Conservation (phyloP, 2,113 vertebrate genomes). For the Haemorhous mexicanus region DNA sequence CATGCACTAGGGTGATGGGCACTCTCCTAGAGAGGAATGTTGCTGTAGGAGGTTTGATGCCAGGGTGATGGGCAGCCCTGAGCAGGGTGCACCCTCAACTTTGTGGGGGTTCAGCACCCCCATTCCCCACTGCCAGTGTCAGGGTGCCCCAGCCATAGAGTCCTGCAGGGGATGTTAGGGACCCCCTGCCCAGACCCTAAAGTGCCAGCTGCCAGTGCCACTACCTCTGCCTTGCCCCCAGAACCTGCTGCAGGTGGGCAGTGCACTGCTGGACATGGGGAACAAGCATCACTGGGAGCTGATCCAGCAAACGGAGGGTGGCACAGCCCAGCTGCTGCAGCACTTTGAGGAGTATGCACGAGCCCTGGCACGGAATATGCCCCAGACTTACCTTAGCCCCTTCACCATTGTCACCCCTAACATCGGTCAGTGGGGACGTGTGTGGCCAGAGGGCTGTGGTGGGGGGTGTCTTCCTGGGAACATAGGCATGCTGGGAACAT, state of each 20-base stretch:
- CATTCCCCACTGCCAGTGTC: fast-evolving
- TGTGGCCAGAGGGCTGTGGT: not conserved
- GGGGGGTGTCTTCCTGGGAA: not conserved
- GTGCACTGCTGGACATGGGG: constrained; percentile 81
- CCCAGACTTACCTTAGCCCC: constrained; percentile 94
- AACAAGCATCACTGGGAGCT: constrained; percentile 90
- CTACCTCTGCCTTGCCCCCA: not conserved
- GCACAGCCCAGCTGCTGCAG: constrained; percentile 84
- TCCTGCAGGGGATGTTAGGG: not conserved
- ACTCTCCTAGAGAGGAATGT: not conserved
- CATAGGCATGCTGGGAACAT: no score
- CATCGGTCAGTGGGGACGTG: constrained; percentile 78
- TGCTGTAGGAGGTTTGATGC: not conserved
- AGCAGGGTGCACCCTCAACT: not conserved
- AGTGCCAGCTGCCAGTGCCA: not conserved
- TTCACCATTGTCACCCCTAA: constrained; percentile 95
- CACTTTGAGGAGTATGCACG: constrained; percentile 90
- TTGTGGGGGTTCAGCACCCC: not conserved
- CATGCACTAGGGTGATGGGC: not conserved
- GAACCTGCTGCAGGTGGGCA: constrained; percentile 92
- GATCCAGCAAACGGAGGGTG: constrained; percentile 91
- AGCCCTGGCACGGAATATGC: constrained; percentile 93
- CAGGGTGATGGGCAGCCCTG: not conserved
- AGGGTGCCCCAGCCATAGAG: not conserved
- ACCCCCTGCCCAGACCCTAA: fast-evolving